These are phyloP conservation scores for Drosophila lacertosa DNA, from an alignment of 1,140 invertebrate genomes.

Conservation along the genomic window DNA sequence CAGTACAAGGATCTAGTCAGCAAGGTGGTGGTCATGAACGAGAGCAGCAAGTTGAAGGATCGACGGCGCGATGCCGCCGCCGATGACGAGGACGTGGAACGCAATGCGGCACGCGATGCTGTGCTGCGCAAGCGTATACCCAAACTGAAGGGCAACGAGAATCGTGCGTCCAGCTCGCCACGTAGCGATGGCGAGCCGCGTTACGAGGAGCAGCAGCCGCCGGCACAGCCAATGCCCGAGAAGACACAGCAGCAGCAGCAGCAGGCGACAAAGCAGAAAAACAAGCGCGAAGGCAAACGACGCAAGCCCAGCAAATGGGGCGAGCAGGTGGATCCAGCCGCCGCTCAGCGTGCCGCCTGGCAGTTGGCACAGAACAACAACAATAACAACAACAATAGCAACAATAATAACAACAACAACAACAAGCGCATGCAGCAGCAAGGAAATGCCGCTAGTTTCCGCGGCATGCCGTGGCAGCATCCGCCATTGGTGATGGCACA, in stretches of 20 bases:
- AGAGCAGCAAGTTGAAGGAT: slow-evolving; percentile 90
- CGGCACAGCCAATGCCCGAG: neutral
- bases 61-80: slow-evolving; percentile 86
- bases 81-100: slow-evolving; percentile 48
- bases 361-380: slow-evolving; percentile 54
- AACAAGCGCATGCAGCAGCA: slow-evolving; percentile 25
- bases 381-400: slow-evolving; percentile 49
- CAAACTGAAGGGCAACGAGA: slow-evolving; percentile 68
- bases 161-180: slow-evolving; percentile 41
- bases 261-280: slow-evolving; percentile 35
- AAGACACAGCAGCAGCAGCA: slow-evolving; percentile 36
- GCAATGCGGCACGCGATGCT: slow-evolving; percentile 74
- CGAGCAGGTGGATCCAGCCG: slow-evolving; percentile 65
- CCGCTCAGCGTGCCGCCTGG: slow-evolving; percentile 61
- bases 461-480: slow-evolving; percentile 71
- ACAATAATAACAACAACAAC: slow-evolving; percentile 30
- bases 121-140: slow-evolving; percentile 76
- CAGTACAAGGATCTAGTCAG: slow-evolving; percentile 92
- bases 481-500: slow-evolving; percentile 60
- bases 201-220: slow-evolving; percentile 55
- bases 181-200: slow-evolving; percentile 63
- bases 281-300: slow-evolving; percentile 61
- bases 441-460: slow-evolving; percentile 35
- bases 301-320: slow-evolving; percentile 77
- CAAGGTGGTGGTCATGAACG: slow-evolving; percentile 91